Base-by-base conservation (phyloP, 2,888 invertebrate species). In the Napeogenes inachia region DNA sequence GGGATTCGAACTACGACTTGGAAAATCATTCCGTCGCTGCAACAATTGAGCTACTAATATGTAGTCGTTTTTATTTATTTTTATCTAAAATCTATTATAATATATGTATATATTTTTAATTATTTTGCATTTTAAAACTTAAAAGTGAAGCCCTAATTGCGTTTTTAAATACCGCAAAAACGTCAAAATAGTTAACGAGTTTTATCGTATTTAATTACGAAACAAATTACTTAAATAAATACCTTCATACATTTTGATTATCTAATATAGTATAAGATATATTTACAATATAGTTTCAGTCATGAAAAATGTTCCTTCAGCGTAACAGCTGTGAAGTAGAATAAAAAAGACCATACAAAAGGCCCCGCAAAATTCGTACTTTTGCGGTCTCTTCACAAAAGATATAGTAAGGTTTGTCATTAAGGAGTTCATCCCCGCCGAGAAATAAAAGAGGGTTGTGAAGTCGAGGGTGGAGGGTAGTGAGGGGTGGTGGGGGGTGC, bases 321-420 rank as follows among this genome's bases (percentile, higher is more conserved):
- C 63, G 66, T 57, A 67, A 68, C 70, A 68, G 78, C 79, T 76
- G 77, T 77, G 79, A 75, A 78, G 77, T 74, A 75, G 79, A 82
- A 87, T 85, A 88, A 88, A 89, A 89, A 85, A 81, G 81, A 80
- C 80, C 82, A 78, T 77, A 89, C 89, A 90, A 90, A 89, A 89
- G 77, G 87, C 84, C 21, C 87, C 89, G 88, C 87, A 89, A 89
- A 89, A 89, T 89, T 89, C 89, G 89, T 89, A 89, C 89, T 90
- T 87, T 87, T 85, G 85, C 87, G 86, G 86, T 87, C 86, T 87
- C 86, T 89, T 86, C 87, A 89, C 89, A 90, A 89, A 89, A 90
- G 89, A 90, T 89, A 90, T 89, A 90, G 89, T 89, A 89, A 88
- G 89, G 89, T 90, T 89, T 90, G 89, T 89, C 89, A 89, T 90